phyloP scores from a whole-genome alignment of 2,797 vertebrate species.

The Rhabdomys pumilio region DNA sequence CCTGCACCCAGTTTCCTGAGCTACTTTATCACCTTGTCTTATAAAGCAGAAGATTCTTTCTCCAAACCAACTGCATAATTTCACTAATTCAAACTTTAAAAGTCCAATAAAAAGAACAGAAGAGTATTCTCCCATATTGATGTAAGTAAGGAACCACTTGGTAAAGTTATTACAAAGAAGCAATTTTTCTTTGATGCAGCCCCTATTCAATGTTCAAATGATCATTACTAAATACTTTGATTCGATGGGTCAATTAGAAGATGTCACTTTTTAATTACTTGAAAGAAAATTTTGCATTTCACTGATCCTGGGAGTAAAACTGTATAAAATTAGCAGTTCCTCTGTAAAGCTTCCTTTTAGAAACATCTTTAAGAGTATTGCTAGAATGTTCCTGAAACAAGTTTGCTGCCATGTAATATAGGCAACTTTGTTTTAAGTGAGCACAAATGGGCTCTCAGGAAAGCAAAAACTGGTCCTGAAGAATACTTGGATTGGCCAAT shows the following conservation, averaged over 20 bases:
- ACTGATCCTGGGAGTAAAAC: conserved; percentile 10
- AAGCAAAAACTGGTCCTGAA: neutral
- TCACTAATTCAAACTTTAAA: neutral
- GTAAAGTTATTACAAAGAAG: conserved; percentile 23
- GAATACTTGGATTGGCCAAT: neutral
- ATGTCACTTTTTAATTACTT: neutral
- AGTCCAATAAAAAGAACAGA: neutral
- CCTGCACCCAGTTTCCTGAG: neutral
- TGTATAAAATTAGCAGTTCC: neutral
- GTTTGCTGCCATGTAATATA: neutral
- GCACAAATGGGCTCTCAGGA: neutral
- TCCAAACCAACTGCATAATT: neutral
- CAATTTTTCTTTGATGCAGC: neutral
- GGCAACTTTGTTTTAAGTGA: neutral
- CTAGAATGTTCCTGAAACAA: neutral
- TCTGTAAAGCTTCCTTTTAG: neutral
- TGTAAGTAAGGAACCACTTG: conserved; percentile 2
- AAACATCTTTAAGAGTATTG: neutral
- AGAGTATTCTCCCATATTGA: neutral
- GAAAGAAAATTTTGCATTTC: conserved; percentile 9
- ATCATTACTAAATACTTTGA: conserved; percentile 46
- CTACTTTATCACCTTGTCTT: neutral
- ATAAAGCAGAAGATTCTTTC: neutral
- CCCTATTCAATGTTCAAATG: neutral
- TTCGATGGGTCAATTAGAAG: neutral